These are phyloP conservation scores for Crocuta crocuta DNA, from an alignment of 2,113 vertebrate genomes.

Conservation along the genomic window DNA sequence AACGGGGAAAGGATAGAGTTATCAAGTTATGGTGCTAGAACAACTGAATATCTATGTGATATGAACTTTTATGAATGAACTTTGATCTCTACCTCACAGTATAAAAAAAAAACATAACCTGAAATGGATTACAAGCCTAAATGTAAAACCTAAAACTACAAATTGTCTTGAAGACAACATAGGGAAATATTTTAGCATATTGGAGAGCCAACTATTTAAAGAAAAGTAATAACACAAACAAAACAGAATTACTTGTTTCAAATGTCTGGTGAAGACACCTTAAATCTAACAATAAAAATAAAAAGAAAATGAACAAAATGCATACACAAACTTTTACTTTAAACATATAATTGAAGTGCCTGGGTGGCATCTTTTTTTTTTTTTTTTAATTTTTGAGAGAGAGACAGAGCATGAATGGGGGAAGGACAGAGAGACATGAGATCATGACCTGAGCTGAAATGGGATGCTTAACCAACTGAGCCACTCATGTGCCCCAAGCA, in stretches of 20 bases:
- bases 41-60: background rate
- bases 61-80: background rate
- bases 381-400: too few relatives aligned
- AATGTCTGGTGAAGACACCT: background rate
- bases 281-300: slow-evolving; percentile 3
- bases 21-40: background rate
- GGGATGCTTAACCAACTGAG: too few relatives aligned
- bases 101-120: background rate
- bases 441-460: too few relatives aligned
- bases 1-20: background rate
- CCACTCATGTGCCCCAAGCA: too few relatives aligned
- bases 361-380: too few relatives aligned
- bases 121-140: background rate
- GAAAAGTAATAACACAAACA: background rate
- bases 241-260: background rate
- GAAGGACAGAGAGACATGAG: too few relatives aligned
- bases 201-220: background rate
- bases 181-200: background rate
- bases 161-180: background rate
- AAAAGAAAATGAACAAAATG: slow-evolving; percentile 41
- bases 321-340: slow-evolving; percentile 8
- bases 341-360: background rate
- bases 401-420: too few relatives aligned
- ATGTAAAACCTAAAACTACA: background rate
- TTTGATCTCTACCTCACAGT: background rate